Conservation (phyloP, 2,113 vertebrate genomes). For the Pitta sordida region DNA sequence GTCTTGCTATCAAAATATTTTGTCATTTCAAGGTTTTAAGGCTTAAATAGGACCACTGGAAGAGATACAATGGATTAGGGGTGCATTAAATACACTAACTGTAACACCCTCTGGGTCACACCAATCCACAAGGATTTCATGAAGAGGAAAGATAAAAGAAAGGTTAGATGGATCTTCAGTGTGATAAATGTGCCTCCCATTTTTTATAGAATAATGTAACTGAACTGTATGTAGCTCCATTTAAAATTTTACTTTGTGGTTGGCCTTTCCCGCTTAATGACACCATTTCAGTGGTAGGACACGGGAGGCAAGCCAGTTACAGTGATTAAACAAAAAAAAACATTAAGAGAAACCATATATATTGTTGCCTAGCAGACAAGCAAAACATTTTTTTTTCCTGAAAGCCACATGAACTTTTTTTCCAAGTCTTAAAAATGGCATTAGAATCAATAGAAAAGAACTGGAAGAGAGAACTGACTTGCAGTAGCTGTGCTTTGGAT, state of each 20-base stretch:
- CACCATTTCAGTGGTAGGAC: neutral
- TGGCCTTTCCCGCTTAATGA: constrained; percentile 42
- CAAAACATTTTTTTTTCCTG: neutral
- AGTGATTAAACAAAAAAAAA: neutral
- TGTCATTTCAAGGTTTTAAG: neutral
- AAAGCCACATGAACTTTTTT: constrained; percentile 2
- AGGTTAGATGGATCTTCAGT: neutral
- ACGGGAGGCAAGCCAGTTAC: neutral
- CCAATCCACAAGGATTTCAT: neutral
- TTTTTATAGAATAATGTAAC: neutral
- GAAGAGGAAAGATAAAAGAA: neutral
- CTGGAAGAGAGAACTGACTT: neutral
- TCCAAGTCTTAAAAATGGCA: neutral
- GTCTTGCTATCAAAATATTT: fast-evolving
- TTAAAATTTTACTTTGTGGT: neutral
- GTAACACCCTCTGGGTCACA: neutral
- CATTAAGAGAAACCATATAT: neutral
- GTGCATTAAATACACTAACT: neutral
- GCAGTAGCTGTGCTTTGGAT: neutral
- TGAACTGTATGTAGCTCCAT: neutral
- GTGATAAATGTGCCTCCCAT: neutral
- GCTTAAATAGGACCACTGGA: neutral
- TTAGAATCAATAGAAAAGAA: neutral
- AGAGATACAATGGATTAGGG: neutral
- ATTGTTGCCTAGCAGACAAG: constrained; percentile 7